These are phyloP conservation scores for Peromyscus californicus DNA, from an alignment of 2,113 vertebrate genomes.

Conservation along the genomic window DNA sequence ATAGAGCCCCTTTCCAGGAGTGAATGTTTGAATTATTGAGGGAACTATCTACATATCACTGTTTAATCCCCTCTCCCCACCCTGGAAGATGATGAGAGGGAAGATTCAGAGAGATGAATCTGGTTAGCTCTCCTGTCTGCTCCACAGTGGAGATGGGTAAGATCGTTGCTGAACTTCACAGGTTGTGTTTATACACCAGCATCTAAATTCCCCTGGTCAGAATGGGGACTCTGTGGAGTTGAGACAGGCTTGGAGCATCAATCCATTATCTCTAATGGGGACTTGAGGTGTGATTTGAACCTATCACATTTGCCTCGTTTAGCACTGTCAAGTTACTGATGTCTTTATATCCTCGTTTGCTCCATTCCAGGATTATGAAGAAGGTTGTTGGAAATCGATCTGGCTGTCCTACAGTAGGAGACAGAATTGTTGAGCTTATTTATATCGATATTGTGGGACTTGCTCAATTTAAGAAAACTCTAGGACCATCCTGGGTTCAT, in stretches of 20 bases:
- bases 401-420: slow-evolving; percentile 97
- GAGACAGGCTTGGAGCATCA: neutral
- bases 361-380: slow-evolving; percentile 95
- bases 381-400: slow-evolving; percentile 99
- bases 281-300: neutral
- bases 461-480: slow-evolving; percentile 98
- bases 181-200: neutral
- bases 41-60: neutral
- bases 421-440: slow-evolving; percentile 98
- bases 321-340: neutral
- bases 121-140: neutral
- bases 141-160: neutral
- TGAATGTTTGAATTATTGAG: neutral
- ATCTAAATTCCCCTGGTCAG: neutral
- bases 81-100: neutral
- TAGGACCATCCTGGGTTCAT: slow-evolving; percentile 99
- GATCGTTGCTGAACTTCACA: neutral
- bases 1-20: neutral
- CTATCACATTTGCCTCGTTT: neutral
- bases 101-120: neutral
- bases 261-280: neutral
- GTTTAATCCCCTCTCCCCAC: neutral
- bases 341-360: neutral
- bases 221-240: neutral
- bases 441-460: slow-evolving; percentile 99